A percentile compares a stretch with the other conserved stretches of the same genome.
These are phyloP conservation scores for Platygyra sinensis DNA, from an alignment of 64 coral and sea anemone species.

Conservation along the genomic window DNA sequence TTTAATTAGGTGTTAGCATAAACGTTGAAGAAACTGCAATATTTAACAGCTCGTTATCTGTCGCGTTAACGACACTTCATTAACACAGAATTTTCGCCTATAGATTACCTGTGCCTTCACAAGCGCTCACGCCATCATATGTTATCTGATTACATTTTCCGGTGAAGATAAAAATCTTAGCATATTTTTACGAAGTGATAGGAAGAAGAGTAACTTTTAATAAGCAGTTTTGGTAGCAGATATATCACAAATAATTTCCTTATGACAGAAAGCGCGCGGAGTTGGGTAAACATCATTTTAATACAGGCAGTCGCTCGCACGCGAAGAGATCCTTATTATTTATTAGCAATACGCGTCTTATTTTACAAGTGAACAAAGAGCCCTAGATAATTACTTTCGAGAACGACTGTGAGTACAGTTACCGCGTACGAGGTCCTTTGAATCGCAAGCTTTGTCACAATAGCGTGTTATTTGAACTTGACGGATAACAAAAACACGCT, in stretches of 20 bases:
- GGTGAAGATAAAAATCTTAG: slow-evolving; percentile 18
- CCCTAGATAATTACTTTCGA: slow-evolving; percentile 19
- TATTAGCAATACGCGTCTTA: neutral
- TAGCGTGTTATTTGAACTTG: slow-evolving; percentile 12
- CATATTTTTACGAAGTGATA: slow-evolving; percentile 10
- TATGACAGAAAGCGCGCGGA: neutral
- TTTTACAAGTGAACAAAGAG: slow-evolving; percentile 11
- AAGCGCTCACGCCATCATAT: neutral
- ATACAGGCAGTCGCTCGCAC: neutral
- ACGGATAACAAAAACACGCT: neutral
- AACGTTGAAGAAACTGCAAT: slow-evolving; percentile 21
- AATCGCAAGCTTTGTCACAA: slow-evolving; percentile 4
- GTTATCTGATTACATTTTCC: neutral
- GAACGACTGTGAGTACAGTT: slow-evolving; percentile 29
- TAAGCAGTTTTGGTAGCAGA: neutral
- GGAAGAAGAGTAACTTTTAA: slow-evolving; percentile 19
- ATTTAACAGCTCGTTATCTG: slow-evolving; percentile 16
- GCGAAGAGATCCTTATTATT: neutral
- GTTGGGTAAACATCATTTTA: slow-evolving; percentile 3
- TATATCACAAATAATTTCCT: slow-evolving; percentile 8
- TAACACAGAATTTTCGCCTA: neutral
- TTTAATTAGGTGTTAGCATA: slow-evolving; percentile 41
- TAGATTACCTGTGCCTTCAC: neutral
- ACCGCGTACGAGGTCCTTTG: slow-evolving; percentile 25
- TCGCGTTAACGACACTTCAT: neutral